Evolutionary conservation across 2,888 invertebrate genomes (phyloP).

Genomic region (Morinoia aosen): DNA sequence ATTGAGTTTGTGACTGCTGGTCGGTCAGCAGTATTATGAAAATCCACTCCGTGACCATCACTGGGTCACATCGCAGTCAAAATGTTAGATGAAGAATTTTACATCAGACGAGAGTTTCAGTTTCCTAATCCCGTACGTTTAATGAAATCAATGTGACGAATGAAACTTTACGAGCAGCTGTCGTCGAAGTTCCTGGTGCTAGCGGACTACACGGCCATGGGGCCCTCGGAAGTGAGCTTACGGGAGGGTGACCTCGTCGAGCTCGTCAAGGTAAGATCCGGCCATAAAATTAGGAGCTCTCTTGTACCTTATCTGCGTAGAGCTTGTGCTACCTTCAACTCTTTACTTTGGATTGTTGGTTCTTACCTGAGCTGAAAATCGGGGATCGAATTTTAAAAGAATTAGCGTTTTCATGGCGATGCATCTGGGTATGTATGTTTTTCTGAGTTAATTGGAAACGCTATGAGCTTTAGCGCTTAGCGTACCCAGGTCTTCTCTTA

Average conservation of each 20-base stretch:
- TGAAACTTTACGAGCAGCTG: background rate
- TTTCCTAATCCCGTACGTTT: no score
- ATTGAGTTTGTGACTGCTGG: no score
- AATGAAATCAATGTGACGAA: background rate
- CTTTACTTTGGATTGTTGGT: background rate
- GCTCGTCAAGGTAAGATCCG: slow-evolving; percentile 78
- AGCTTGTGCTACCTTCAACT: background rate
- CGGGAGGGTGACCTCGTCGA: slow-evolving; percentile 91
- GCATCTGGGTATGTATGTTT: no score
- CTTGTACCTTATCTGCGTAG: background rate
- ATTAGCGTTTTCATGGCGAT: no score
- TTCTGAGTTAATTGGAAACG: no score
- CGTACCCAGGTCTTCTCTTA: no score
- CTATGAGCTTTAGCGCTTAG: no score
- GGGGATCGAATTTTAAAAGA: background rate
- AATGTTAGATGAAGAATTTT: no score
- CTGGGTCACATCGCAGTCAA: no score
- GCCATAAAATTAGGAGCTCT: background rate
- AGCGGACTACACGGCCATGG: slow-evolving; percentile 93
- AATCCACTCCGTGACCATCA: no score
- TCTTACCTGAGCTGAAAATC: background rate
- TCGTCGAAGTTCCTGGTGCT: slow-evolving; percentile 83
- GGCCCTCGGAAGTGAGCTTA: slow-evolving; percentile 90
- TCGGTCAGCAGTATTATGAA: no score
- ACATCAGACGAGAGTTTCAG: no score